A percentile compares a stretch with the other conserved stretches of the same genome.
Evolutionary conservation across 53 echinoderm and acorn worm genomes (phyloP).

Genomic region (Holothuria scabra): DNA sequence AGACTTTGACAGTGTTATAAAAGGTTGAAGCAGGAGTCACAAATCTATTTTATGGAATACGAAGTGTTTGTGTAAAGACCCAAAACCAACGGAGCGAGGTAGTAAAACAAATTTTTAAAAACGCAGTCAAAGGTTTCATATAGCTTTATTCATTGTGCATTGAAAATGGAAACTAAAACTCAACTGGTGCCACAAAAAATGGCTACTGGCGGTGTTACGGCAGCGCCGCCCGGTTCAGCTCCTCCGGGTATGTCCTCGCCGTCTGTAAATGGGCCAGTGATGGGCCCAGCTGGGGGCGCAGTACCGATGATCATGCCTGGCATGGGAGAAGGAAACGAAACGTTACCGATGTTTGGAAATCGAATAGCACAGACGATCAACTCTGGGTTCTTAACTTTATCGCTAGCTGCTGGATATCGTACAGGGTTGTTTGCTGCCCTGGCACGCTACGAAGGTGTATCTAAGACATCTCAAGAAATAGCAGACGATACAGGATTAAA

Average conservation of each 20-base stretch:
- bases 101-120: slow-evolving; percentile 32
- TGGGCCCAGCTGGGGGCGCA: slow-evolving; percentile 58
- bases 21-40: slow-evolving; percentile 35
- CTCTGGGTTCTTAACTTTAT: slow-evolving; percentile 77
- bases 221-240: neutral
- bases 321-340: slow-evolving; percentile 58
- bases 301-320: slow-evolving; percentile 46
- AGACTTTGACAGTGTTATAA: slow-evolving; percentile 33
- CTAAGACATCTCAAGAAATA: slow-evolving; percentile 94
- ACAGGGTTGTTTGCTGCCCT: slow-evolving; percentile 83
- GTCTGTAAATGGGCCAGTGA: slow-evolving; percentile 40
- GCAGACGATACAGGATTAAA: slow-evolving; percentile 90
- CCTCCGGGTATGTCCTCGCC: slow-evolving; percentile 11
- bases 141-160: slow-evolving; percentile 15
- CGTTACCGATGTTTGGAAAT: slow-evolving; percentile 77
- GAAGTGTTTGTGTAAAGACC: slow-evolving; percentile 44
- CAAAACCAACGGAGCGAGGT: slow-evolving; percentile 31
- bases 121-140: slow-evolving; percentile 19
- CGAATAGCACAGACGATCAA: slow-evolving; percentile 91
- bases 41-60: slow-evolving; percentile 22
- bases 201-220: slow-evolving; percentile 31
- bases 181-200: slow-evolving; percentile 29
- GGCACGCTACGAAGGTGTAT: slow-evolving; percentile 73
- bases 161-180: slow-evolving; percentile 7
- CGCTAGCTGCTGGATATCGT: slow-evolving; percentile 85